A percentile compares a stretch with the other conserved stretches of the same genome.
Conservation (phyloP, 2,797 vertebrate genomes). For the Denticeps clupeoides region DNA sequence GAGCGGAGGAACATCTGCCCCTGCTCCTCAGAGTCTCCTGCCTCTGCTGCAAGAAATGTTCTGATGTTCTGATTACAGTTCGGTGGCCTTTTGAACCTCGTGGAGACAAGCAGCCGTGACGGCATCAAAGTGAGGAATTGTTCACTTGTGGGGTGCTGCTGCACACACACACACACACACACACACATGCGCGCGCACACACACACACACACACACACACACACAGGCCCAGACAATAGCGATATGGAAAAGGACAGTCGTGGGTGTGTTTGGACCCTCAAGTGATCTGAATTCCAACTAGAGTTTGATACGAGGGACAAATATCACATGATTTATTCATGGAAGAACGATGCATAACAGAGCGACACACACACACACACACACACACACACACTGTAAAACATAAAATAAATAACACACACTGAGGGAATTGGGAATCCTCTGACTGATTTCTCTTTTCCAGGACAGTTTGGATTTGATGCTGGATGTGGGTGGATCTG, state of each 20-base stretch:
- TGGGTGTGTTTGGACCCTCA: conserved; percentile 30
- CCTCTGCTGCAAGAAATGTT: not conserved
- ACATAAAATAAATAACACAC: too few relatives aligned
- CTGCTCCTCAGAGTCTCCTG: not conserved
- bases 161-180: not conserved
- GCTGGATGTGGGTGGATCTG: too few relatives aligned
- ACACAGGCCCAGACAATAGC: conserved; percentile 15
- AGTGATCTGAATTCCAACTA: conserved; percentile 31
- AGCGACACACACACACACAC: conserved; percentile 2
- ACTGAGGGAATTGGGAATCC: too few relatives aligned
- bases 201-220: conserved; percentile 15
- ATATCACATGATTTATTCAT: conserved; percentile 23
- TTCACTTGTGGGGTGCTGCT: conserved; percentile 2
- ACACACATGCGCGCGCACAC: conserved; percentile 6
- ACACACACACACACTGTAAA: not conserved
- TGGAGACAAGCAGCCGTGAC: conserved; percentile 6
- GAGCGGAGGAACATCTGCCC: not conserved
- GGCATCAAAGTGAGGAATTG: conserved; percentile 22
- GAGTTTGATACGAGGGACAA: conserved; percentile 21
- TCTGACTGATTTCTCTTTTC: too few relatives aligned
- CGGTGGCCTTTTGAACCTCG: not conserved
- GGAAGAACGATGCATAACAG: conserved; percentile 8
- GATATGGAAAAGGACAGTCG: conserved; percentile 21
- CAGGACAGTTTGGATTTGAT: too few relatives aligned
- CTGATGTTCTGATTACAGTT: not conserved